phyloP scores from a whole-genome alignment of 2,113 vertebrate species.

The Chloroceryle aenea region DNA sequence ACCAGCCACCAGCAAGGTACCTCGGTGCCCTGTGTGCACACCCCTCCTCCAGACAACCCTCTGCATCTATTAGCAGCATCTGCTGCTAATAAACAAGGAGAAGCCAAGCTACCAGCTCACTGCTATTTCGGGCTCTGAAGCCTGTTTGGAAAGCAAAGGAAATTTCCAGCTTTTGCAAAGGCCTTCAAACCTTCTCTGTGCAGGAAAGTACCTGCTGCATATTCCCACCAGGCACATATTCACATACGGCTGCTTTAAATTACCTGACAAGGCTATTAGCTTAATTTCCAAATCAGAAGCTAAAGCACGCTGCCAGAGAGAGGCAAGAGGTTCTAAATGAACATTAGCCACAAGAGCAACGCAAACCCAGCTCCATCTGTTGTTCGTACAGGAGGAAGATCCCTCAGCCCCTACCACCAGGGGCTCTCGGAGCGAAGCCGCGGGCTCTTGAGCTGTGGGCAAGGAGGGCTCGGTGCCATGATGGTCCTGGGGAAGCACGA shows the following conservation, averaged over 20 bases:
- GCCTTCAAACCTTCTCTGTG: neutral
- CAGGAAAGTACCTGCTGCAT: conserved; percentile 12
- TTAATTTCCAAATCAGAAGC: conserved; percentile 11
- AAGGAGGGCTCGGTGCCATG: neutral
- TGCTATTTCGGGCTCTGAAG: conserved; percentile 56
- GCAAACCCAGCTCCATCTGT: neutral
- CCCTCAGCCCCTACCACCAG: fast-evolving
- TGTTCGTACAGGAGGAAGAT: neutral
- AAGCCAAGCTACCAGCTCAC: conserved; percentile 27
- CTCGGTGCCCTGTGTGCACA: neutral
- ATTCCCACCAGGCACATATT: neutral
- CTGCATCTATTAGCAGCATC: conserved; percentile 31
- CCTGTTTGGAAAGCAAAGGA: conserved; percentile 51
- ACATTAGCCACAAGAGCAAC: neutral
- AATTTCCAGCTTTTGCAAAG: conserved; percentile 38
- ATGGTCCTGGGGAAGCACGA: neutral
- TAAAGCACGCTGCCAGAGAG: neutral
- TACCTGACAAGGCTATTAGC: neutral
- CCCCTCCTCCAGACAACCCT: neutral
- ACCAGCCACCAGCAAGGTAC: conserved; percentile 1
- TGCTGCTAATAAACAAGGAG: conserved; percentile 56
- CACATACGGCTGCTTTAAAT: neutral
- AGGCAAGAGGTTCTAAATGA: neutral
- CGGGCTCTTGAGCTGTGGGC: fast-evolving
- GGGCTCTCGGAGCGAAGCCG: neutral